phyloP scores from a whole-genome alignment of 2,888 invertebrate genomes.

The Choristoneura rosaceana region DNA sequence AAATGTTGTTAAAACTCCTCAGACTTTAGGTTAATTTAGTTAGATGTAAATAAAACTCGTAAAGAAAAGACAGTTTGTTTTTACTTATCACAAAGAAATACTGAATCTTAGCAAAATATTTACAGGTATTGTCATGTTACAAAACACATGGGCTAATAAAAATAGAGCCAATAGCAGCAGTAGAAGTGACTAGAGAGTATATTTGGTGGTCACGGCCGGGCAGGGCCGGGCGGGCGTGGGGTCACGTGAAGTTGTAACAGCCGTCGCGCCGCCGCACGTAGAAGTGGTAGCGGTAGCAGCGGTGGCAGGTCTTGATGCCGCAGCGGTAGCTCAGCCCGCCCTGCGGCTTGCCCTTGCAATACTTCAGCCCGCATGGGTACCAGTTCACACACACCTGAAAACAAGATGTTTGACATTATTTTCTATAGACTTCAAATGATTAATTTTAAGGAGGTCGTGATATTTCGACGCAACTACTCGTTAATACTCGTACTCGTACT shows the following conservation, averaged over 20 bases:
- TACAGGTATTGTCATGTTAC: slow-evolving; percentile 61
- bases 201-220: slow-evolving; percentile 48
- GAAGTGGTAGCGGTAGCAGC: slow-evolving; percentile 95
- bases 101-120: slow-evolving; percentile 63
- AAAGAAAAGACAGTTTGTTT: slow-evolving; percentile 51
- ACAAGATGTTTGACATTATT: not conserved
- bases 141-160: slow-evolving; percentile 44
- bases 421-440: too few relatives aligned
- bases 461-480: too few relatives aligned
- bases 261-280: slow-evolving; percentile 92
- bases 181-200: slow-evolving; percentile 50
- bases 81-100: slow-evolving; percentile 48
- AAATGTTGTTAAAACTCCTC: not conserved
- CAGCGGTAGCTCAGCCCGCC: slow-evolving; percentile 92
- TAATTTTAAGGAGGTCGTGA: too few relatives aligned
- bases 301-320: slow-evolving; percentile 97
- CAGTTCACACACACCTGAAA: slow-evolving; percentile 92
- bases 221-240: slow-evolving; percentile 53
- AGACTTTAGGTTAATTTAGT: slow-evolving; percentile 18
- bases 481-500: too few relatives aligned
- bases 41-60: slow-evolving; percentile 51
- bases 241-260: slow-evolving; percentile 73
- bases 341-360: slow-evolving; percentile 93
- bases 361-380: slow-evolving; percentile 98
- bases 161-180: slow-evolving; percentile 45